phyloP scores from a whole-genome alignment of 2,888 invertebrate species.

The Drosophila falleni region DNA sequence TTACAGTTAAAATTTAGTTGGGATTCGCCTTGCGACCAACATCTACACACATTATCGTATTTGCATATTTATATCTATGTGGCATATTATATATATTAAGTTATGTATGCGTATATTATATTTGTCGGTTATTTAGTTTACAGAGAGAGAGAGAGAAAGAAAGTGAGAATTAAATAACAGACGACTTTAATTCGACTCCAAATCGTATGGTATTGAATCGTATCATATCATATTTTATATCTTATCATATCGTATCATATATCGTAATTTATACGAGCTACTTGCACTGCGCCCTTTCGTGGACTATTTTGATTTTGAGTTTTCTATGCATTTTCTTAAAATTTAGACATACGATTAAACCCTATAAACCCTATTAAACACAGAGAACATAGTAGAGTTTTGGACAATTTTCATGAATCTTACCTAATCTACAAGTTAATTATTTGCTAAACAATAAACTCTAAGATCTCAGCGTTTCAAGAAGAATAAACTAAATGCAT shows the following conservation, averaged over 20 bases:
- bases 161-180: constrained; percentile 30
- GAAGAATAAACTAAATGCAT: constrained; percentile 7
- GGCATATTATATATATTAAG: constrained; percentile 2
- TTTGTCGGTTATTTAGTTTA: constrained; percentile 49
- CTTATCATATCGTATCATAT: constrained; percentile 15
- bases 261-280: constrained; percentile 34
- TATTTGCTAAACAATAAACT: not conserved
- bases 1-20: constrained; percentile 65
- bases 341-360: constrained; percentile 5
- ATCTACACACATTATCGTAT: constrained; percentile 42
- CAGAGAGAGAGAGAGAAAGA: constrained; percentile 39
- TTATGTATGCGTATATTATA: constrained; percentile 10
- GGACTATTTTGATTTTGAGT: constrained; percentile 54
- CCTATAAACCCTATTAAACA: not conserved
- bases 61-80: constrained; percentile 18
- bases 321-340: constrained; percentile 28
- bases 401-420: not conserved
- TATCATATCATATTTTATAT: constrained; percentile 9
- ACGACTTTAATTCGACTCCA: constrained; percentile 43
- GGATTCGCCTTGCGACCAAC: constrained; percentile 67
- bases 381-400: constrained; percentile 3
- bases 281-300: constrained; percentile 45
- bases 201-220: constrained; percentile 32
- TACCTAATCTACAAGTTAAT: constrained; percentile 2
- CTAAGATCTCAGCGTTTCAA: not conserved